Percentiles rank a stretch among this genome's conserved stretches.
These are phyloP conservation scores for Opisthocomus hoazin DNA, from an alignment of 2,113 vertebrate species.

Conservation along the genomic window DNA sequence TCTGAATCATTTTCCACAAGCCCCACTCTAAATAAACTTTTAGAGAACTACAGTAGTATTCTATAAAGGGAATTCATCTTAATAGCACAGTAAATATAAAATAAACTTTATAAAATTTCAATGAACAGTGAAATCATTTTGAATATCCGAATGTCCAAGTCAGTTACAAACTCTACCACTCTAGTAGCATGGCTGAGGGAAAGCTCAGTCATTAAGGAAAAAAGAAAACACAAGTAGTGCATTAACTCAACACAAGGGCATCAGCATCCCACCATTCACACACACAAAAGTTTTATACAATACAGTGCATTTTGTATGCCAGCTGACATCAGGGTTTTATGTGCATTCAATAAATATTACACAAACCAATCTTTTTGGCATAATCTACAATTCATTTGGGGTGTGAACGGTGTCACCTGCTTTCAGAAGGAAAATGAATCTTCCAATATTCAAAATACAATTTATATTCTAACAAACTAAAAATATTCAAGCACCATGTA, in stretches of 20 bases:
- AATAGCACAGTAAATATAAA: conserved; percentile 65
- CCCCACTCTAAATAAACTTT: conserved; percentile 52
- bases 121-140: conserved; percentile 41
- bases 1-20: conserved; percentile 28
- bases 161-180: conserved; percentile 51
- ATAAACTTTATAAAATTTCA: conserved; percentile 64
- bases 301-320: conserved; percentile 57
- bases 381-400: conserved; percentile 42
- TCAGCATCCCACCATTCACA: background rate
- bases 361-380: conserved; percentile 48
- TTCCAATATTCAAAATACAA: conserved; percentile 1
- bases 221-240: conserved; percentile 45
- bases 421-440: background rate
- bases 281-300: conserved; percentile 11
- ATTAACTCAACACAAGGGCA: conserved; percentile 32
- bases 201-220: conserved; percentile 30
- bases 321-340: conserved; percentile 44
- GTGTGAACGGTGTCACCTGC: background rate
- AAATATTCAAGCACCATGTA: conserved; percentile 42
- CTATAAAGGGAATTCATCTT: conserved; percentile 50
- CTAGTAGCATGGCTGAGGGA: conserved; percentile 35
- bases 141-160: conserved; percentile 51
- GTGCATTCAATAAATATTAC: conserved; percentile 55
- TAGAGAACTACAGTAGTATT: conserved; percentile 52
- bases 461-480: conserved; percentile 16